These are phyloP conservation scores for Girardinus metallicus DNA, from an alignment of 2,797 vertebrate species.

Conservation along the genomic window DNA sequence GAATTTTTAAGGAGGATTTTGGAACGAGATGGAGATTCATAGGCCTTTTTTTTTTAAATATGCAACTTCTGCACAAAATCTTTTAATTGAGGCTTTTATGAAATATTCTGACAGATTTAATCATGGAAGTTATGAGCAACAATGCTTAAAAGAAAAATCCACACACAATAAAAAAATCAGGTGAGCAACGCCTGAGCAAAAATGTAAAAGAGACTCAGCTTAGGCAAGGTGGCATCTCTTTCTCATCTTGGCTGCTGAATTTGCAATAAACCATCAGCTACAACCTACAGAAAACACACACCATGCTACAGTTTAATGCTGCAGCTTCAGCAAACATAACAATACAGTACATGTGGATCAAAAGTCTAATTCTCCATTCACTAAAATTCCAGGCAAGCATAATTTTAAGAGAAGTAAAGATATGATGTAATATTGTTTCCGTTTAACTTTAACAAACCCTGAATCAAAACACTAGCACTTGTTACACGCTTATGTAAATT, in stretches of 20 bases:
- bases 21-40: conserved; percentile 59
- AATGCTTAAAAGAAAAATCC: conserved; percentile 31
- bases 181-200: conserved; percentile 24
- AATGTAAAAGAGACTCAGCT: neutral
- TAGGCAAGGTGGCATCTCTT: neutral
- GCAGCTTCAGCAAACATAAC: neutral
- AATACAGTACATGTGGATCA: neutral
- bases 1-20: conserved; percentile 62
- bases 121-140: conserved; percentile 33
- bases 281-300: neutral
- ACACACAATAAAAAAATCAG: conserved; percentile 3
- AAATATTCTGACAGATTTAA: conserved; percentile 33
- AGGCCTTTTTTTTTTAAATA: conserved; percentile 36
- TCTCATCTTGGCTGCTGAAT: neutral
- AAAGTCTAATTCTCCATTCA: neutral
- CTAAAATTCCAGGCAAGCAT: neutral
- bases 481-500: too few species aligned
- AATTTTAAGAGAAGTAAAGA: neutral
- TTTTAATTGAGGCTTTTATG: conserved; percentile 27
- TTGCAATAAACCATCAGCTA: neutral
- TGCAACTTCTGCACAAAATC: conserved; percentile 52
- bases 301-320: neutral
- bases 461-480: neutral
- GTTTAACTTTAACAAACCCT: neutral
- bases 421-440: neutral